Evolutionary conservation across 2,797 vertebrate species (phyloP), one percentile per base, ranked within the genome.

Genomic region (Forpus xanthops): DNA sequence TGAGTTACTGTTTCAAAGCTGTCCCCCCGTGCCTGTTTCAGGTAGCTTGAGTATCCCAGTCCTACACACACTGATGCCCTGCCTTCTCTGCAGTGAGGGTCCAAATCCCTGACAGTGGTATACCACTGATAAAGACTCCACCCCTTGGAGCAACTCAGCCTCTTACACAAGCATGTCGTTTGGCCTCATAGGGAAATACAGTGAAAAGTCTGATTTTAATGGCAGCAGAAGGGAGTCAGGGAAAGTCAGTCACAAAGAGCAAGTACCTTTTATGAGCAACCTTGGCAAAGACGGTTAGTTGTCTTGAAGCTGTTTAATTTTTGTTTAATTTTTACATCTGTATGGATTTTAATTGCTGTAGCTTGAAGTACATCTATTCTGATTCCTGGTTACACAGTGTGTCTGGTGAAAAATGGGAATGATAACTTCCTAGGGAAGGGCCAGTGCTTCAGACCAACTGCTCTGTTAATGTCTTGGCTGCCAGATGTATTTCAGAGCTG

Each of bases 401-500:
- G 70, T 65, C 77, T 90, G 53, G 30, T 92, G 89, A 97, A 91
- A 96, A 94, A 97, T 91, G 91, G 55, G 33, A 50, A 85, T 71
- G 71, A 70, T 84, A 82, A 85, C 75, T 96, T 93, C 78, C 82
- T 49, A 85, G 85, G 87, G 77, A 94, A 88, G 0, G 5, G 66
- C n/a, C 41, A 65, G 41, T 72, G 87, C 87, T 97, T 95, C 95
- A 92, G 79, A 82, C 86, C 87, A 92, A 96, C 79, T 93, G 87
- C 72, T 96, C 90, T 52, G 56, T 55, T 94, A 95, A 92, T 7
- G 60, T 84, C 90, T 60, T 87, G 80, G 88, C 94, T 94, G 95
- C 87, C 96, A 95, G 91, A 94, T 94, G 67, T 85, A 92, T 95
- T 97, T 97, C 94, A 95, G 78, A 96, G 82, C 92, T 94, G 84